Conservation (phyloP, 2,113 vertebrate species). For the Laterallus jamaicensis region DNA sequence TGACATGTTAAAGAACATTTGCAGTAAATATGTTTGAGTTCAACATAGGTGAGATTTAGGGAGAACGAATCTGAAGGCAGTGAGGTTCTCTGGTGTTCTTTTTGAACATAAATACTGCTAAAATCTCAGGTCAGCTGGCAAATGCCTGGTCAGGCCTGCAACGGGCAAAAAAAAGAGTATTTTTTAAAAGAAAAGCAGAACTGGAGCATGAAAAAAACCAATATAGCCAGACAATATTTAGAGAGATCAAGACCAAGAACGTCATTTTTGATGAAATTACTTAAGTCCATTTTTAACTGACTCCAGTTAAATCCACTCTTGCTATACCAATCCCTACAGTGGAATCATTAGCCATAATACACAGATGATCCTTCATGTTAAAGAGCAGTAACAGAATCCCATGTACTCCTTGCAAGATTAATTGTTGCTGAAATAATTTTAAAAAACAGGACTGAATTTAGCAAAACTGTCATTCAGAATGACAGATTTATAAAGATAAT, state of each 20-base stretch:
- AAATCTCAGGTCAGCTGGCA: neutral
- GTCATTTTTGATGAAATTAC: neutral
- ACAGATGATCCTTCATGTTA: neutral
- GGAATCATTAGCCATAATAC: neutral
- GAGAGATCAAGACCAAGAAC: neutral
- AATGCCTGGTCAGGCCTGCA: neutral
- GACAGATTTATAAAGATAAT: neutral
- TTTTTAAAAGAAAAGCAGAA: neutral
- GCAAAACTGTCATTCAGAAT: neutral
- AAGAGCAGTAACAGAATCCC: neutral
- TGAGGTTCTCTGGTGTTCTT: neutral
- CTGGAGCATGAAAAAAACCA: neutral
- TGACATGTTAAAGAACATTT: neutral
- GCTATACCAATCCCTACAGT: neutral
- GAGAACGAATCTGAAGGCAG: neutral
- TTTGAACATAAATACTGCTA: neutral
- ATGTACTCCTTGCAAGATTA: neutral
- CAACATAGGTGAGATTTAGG: neutral
- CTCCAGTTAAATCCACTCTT: neutral
- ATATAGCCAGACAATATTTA: neutral
- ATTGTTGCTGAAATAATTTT: neutral
- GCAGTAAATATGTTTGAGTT: neutral
- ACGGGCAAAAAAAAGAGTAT: neutral
- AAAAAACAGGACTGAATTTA: neutral
- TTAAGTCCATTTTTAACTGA: neutral